phyloP scores from a whole-genome alignment of 92 coral and sea anemone genomes.

The Zoanthus solanderi region DNA sequence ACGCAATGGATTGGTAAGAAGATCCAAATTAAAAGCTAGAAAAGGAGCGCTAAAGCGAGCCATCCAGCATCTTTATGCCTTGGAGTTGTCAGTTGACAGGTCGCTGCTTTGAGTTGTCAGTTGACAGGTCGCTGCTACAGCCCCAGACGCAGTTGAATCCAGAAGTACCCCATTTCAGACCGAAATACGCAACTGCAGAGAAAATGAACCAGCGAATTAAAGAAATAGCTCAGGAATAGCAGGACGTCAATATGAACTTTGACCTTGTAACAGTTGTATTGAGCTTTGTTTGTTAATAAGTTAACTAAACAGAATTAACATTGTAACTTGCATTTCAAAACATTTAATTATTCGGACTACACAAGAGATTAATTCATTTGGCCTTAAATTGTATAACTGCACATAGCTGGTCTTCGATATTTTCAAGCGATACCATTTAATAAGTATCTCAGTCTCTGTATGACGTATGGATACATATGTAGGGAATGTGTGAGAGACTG shows the following conservation, averaged over 20 bases:
- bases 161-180: conserved; percentile 1
- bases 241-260: neutral
- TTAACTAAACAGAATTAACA: neutral
- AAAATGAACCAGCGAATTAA: neutral
- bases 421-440: neutral
- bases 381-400: neutral
- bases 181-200: neutral
- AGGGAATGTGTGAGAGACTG: neutral
- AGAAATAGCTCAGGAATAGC: conserved; percentile 6
- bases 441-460: neutral
- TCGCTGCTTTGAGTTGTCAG: neutral
- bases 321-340: neutral
- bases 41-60: neutral
- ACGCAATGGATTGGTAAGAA: neutral
- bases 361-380: neutral
- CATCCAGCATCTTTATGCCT: neutral
- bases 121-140: neutral
- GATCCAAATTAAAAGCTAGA: neutral
- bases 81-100: neutral
- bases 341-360: too few species aligned
- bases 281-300: neutral
- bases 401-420: neutral
- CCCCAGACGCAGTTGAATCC: neutral
- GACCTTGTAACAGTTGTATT: neutral
- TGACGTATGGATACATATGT: neutral